A percentile compares a stretch with the other conserved stretches of the same genome.
phyloP scores from a whole-genome alignment of 92 coral and sea anemone genomes.

The Isaurus tuberculatus region DNA sequence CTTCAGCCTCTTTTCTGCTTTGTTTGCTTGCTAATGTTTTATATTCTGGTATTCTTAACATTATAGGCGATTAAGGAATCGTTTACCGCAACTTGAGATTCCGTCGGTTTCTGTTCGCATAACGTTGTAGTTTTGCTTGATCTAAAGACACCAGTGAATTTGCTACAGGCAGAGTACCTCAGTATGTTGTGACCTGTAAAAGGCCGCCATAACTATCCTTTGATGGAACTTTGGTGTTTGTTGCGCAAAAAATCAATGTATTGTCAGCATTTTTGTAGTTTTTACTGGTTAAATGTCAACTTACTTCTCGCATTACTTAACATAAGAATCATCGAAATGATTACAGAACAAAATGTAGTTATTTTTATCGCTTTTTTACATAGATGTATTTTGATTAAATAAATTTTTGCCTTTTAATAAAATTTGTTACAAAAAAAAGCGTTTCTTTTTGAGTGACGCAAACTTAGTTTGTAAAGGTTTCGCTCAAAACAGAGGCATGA shows the following conservation, averaged over 20 bases:
- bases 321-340: neutral
- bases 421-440: neutral
- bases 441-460: neutral
- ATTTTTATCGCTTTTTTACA: neutral
- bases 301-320: neutral
- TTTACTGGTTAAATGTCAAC: neutral
- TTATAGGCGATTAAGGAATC: too few relatives aligned
- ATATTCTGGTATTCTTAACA: too few relatives aligned
- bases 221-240: neutral
- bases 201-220: too few relatives aligned
- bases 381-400: constrained; percentile 2
- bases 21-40: too few relatives aligned
- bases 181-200: neutral
- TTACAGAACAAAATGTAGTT: neutral
- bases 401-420: neutral
- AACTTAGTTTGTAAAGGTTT: too few relatives aligned
- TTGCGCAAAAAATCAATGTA: neutral
- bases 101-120: too few relatives aligned
- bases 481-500: too few relatives aligned
- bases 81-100: too few relatives aligned
- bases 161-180: neutral
- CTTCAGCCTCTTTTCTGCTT: too few relatives aligned
- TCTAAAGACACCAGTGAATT: too few relatives aligned
- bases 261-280: neutral
- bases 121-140: too few relatives aligned